A percentile compares a stretch with the other conserved stretches of the same genome.
phyloP scores from a whole-genome alignment of 2,888 invertebrate genomes.

The Thymelicus acteon region DNA sequence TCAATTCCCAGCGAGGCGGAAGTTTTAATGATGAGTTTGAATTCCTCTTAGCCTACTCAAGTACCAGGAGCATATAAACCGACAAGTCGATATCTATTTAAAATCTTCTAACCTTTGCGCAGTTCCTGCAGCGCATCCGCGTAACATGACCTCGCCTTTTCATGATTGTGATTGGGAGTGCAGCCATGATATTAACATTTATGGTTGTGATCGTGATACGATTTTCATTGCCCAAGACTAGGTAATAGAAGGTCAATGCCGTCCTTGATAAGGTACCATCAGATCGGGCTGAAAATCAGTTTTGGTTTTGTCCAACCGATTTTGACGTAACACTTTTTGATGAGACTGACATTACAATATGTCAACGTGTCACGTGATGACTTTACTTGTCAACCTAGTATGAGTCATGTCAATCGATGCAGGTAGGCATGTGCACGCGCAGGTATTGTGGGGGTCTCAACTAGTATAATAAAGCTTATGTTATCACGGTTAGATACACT shows the following conservation, averaged over 20 bases:
- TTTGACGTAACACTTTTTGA: neutral
- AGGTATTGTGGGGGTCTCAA: neutral
- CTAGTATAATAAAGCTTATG: conserved; percentile 1
- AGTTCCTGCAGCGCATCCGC: conserved; percentile 46
- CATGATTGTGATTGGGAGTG: conserved; percentile 38
- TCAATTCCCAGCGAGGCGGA: too few species aligned
- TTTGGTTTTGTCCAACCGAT: neutral
- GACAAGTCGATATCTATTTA: neutral
- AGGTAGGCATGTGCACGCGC: neutral
- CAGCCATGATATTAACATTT: conserved; percentile 38
- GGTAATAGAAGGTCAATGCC: neutral
- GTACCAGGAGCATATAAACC: conserved; percentile 2
- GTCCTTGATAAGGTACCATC: neutral
- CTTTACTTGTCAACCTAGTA: too few species aligned
- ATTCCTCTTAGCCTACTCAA: too few species aligned
- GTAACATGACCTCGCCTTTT: conserved; percentile 42
- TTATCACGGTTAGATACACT: neutral
- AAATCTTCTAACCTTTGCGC: conserved; percentile 15
- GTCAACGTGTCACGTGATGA: too few species aligned
- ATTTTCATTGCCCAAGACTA: conserved; percentile 5
- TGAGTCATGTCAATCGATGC: neutral
- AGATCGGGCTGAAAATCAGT: neutral
- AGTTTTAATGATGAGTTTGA: too few species aligned
- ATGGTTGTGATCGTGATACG: neutral
- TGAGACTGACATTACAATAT: too few species aligned